Evolutionary conservation across 2,113 vertebrate species (phyloP).

Genomic region (Laterallus jamaicensis): DNA sequence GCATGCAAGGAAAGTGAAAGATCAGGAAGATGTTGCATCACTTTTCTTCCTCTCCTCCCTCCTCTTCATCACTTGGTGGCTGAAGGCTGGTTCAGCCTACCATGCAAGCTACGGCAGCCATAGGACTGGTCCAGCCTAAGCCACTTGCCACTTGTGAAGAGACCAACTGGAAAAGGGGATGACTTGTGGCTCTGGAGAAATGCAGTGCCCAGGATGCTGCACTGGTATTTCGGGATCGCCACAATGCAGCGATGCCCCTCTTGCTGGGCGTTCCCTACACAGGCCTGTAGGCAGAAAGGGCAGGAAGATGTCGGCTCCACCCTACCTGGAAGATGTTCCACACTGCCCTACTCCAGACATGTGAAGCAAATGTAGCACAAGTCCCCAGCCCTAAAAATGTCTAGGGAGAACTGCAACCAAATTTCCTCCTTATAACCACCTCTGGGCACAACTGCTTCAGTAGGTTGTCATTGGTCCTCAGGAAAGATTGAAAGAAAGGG

Average conservation of each 20-base stretch:
- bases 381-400: not conserved
- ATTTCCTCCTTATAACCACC: not conserved
- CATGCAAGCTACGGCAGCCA: not conserved
- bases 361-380: not conserved
- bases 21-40: not conserved
- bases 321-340: not conserved
- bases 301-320: not conserved
- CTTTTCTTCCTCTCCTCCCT: not conserved
- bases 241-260: accelerated
- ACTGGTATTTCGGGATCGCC: accelerated
- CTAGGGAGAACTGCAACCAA: accelerated
- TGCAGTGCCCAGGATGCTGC: not conserved
- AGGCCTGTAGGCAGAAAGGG: not conserved
- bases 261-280: accelerated
- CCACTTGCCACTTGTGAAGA: not conserved
- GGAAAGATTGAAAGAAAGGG: not conserved
- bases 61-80: not conserved
- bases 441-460: not conserved
- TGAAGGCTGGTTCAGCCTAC: not conserved
- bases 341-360: accelerated
- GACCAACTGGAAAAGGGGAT: not conserved
- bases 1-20: not conserved
- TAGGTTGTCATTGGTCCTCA: not conserved
- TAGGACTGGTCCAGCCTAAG: not conserved
- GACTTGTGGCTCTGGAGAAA: not conserved